phyloP scores from a whole-genome alignment of 2,113 vertebrate species.

The rat (Rattus norvegicus) region DNA sequence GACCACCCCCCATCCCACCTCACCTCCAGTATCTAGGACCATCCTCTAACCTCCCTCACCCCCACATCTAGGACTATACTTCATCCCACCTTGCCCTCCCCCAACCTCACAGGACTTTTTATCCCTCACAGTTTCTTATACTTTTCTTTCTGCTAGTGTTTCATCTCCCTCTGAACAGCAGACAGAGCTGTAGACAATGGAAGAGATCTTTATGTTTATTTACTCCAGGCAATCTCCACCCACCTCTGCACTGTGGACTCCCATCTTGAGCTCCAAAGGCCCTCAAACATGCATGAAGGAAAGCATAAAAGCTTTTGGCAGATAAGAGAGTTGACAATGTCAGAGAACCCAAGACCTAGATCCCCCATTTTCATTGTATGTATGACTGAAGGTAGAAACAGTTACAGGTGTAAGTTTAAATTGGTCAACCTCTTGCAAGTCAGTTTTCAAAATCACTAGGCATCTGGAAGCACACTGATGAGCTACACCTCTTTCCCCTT shows the following conservation, averaged over 20 bases:
- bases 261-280: not conserved
- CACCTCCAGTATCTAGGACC: rapidly evolving
- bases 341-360: too few species aligned
- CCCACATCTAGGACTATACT: not conserved
- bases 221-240: rapidly evolving
- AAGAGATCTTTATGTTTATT: not conserved
- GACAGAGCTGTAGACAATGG: not conserved
- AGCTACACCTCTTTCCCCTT: not conserved
- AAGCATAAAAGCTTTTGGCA: not conserved
- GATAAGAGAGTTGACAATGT: not conserved
- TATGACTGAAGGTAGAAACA: not conserved
- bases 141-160: not conserved
- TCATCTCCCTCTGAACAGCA: not conserved
- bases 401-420: not conserved
- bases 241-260: not conserved
- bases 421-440: not conserved
- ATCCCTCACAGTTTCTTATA: not conserved
- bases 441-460: not conserved
- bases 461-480: too few species aligned
- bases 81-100: not conserved
- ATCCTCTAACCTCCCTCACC: not conserved
- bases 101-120: not conserved
- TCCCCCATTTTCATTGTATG: too few species aligned
- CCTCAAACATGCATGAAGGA: not conserved
- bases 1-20: not conserved